phyloP scores from a whole-genome alignment of 2,113 vertebrate genomes.

The Chascanopsetta lugubris region DNA sequence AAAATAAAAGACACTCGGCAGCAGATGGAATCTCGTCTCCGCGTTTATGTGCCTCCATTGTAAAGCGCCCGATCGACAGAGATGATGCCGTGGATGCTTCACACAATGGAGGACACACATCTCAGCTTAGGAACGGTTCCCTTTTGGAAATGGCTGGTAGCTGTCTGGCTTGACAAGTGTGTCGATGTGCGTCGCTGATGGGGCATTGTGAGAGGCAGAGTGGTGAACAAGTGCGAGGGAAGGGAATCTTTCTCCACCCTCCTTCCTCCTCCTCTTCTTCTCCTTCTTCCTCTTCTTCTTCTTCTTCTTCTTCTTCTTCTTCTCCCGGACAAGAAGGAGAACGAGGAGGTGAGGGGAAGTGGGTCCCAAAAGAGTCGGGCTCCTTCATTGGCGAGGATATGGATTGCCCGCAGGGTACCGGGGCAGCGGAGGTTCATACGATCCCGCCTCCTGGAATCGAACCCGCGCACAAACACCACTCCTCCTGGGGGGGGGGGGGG shows the following conservation, averaged over 20 bases:
- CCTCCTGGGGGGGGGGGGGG: no score
- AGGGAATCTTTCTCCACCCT: slow-evolving; percentile 61
- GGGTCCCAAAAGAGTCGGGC: no score
- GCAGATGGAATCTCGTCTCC: slow-evolving; percentile 26
- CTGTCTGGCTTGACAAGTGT: slow-evolving; percentile 77
- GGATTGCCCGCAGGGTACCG: no score
- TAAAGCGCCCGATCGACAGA: slow-evolving; percentile 43
- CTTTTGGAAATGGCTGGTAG: slow-evolving; percentile 71
- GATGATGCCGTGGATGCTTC: slow-evolving; percentile 12
- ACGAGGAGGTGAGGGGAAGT: no score
- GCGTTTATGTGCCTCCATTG: slow-evolving; percentile 53
- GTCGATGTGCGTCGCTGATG: slow-evolving; percentile 79
- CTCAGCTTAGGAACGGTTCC: slow-evolving; percentile 63
- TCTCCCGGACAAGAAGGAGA: no score
- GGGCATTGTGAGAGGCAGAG: slow-evolving; percentile 70
- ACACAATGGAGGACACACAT: slow-evolving; percentile 69
- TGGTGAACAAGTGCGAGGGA: slow-evolving; percentile 69
- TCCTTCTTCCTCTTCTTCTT: no score
- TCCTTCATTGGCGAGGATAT: no score
- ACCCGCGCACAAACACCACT: no score
- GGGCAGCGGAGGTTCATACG: no score
- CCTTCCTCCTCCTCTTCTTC: slow-evolving; percentile 30
- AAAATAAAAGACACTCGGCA: slow-evolving; percentile 24
- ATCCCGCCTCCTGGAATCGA: no score
- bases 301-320: no score